Conservation (phyloP, 2,113 vertebrate genomes). For the Egretta garzetta region DNA sequence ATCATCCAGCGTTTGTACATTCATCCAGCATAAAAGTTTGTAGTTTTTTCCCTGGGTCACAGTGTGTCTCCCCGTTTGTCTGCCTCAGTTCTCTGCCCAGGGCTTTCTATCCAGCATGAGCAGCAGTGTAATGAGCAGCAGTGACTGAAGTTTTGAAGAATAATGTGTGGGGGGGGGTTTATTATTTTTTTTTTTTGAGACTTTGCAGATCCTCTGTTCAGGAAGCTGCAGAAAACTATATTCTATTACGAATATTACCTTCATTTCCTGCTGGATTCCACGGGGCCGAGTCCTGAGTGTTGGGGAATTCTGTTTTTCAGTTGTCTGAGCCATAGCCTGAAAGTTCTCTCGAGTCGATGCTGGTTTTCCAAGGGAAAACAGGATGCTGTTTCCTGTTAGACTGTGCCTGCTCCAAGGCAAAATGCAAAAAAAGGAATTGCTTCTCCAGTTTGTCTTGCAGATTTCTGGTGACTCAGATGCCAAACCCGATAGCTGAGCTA, state of each 20-base stretch:
- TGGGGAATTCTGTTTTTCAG: background rate
- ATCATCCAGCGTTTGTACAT: background rate
- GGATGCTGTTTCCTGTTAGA: slow-evolving; percentile 32
- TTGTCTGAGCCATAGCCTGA: background rate
- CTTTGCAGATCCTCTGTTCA: background rate
- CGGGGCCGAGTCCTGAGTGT: accelerated
- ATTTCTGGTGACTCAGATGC: slow-evolving; percentile 58
- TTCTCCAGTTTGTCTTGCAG: slow-evolving; percentile 45
- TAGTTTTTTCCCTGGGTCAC: background rate
- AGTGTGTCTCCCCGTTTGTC: background rate
- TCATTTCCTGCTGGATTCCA: slow-evolving; percentile 25
- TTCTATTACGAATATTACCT: background rate
- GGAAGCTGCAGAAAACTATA: background rate
- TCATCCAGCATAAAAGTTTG: background rate
- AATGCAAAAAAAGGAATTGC: slow-evolving; percentile 35
- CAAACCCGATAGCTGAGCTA: slow-evolving; percentile 59
- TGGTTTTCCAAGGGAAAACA: slow-evolving; percentile 46
- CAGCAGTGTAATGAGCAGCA: background rate
- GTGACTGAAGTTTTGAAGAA: background rate
- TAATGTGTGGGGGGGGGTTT: accelerated
- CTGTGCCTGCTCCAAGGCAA: slow-evolving; percentile 51
- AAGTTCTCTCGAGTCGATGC: background rate
- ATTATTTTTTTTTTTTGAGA: background rate
- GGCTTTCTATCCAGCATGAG: background rate
- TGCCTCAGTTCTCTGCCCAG: background rate